phyloP scores from a whole-genome alignment of 1,140 invertebrate species.

The Hycleus cichorii region DNA sequence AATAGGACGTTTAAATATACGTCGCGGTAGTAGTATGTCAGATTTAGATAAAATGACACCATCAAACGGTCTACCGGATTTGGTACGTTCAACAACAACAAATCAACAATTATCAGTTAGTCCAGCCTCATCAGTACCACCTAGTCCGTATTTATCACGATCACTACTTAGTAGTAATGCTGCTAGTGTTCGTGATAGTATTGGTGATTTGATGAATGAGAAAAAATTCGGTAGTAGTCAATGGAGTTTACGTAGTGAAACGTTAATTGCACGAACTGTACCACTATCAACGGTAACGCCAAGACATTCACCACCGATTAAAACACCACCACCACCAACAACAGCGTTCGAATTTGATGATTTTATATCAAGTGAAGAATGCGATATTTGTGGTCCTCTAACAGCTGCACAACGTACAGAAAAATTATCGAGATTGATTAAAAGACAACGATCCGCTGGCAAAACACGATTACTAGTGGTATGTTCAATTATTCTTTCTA shows the following conservation, averaged over 20 bases:
- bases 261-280: slow-evolving; percentile 58
- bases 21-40: slow-evolving; percentile 62
- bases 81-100: slow-evolving; percentile 45
- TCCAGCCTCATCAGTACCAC: slow-evolving; percentile 42
- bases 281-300: slow-evolving; percentile 63
- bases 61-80: slow-evolving; percentile 37
- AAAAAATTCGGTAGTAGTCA: slow-evolving; percentile 62
- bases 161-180: slow-evolving; percentile 42
- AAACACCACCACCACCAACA: background rate
- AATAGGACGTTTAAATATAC: slow-evolving; percentile 38
- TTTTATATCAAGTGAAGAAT: slow-evolving; percentile 11
- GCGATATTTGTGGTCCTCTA: slow-evolving; percentile 34
- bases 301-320: slow-evolving; percentile 37
- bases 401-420: slow-evolving; percentile 59
- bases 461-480: slow-evolving; percentile 1
- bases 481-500: background rate
- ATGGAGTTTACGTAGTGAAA: slow-evolving; percentile 58
- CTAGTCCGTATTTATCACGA: slow-evolving; percentile 47
- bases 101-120: slow-evolving; percentile 36
- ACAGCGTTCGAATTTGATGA: background rate
- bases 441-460: slow-evolving; percentile 35
- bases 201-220: slow-evolving; percentile 70
- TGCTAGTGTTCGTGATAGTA: slow-evolving; percentile 52
- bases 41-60: slow-evolving; percentile 57
- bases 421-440: slow-evolving; percentile 56